Evolutionary conservation across 2,888 invertebrate genomes (phyloP), one percentile per base, ranked within the genome.

Genomic region (Drosophila nr. perissopoda): DNA sequence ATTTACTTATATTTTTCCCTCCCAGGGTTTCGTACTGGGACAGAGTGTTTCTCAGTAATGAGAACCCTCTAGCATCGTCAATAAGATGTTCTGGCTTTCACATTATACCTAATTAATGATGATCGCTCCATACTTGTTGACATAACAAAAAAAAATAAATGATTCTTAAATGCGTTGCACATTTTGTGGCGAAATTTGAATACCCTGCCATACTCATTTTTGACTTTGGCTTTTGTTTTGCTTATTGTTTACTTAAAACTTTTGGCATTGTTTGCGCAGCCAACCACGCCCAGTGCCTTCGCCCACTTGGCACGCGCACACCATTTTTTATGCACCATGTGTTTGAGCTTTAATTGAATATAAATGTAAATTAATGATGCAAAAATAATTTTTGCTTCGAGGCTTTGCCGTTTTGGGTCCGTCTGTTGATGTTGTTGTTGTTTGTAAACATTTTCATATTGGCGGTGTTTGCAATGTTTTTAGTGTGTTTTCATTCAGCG

Each of bases 361-460:
- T 89, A 87, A 87, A 87, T 87, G 89, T 86, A 85, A 87, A 85
- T 89, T 87, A 87, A 87, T 87, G 87, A 87, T 86, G 86, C 86
- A 87, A 80, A 87, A 89, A 89, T 89, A 84, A 86, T 87, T 87
- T 83, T 83, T 81, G 89, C 87, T 88, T 84, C 60, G 76, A 80
- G 88, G 88, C 86, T 83, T 76, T 75, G 58, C 33, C 66, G 69
- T 71, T 71, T 76, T 72, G 52, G 42, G 65, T 58, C 40, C 34
- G 53, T 56, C 53, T 58, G 48, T 66, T 56, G 51, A 56, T 45
- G 61, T 56, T 67, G 57, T 45, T 76, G 53, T 34, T 62, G 81
- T 69, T 76, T 69, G 86, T 76, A 80, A 85, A 88, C 88, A 85
- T 73, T 80, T 78, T 64, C 65, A 73, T 73, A 65, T 75, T 66